Conservation (phyloP, 2,888 invertebrate genomes). For the Proisotoma minuta region DNA sequence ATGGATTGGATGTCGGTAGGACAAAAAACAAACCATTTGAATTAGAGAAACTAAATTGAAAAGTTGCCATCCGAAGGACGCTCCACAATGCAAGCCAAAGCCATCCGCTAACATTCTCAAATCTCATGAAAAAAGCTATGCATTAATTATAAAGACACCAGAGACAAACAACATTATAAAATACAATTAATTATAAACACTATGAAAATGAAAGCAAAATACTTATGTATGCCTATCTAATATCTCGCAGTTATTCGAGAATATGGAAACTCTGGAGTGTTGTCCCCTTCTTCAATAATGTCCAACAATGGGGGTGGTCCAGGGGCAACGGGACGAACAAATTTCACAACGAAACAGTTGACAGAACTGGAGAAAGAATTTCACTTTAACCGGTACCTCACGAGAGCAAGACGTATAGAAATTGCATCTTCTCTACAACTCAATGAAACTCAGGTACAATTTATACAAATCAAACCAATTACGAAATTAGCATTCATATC, state of each 20-base stretch:
- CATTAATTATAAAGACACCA: no score
- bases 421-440: conserved; percentile 93
- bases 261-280: background rate
- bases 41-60: background rate
- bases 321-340: conserved; percentile 75
- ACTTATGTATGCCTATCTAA: background rate
- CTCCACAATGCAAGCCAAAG: background rate
- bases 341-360: conserved; percentile 98
- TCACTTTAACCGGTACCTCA: conserved; percentile 96
- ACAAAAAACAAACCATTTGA: conserved; percentile 1
- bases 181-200: background rate
- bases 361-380: conserved; percentile 99
- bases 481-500: conserved; percentile 56
- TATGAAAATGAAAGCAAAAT: background rate
- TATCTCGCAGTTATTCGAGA: background rate
- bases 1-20: conserved; percentile 14
- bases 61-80: background rate
- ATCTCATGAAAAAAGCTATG: no score
- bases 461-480: conserved; percentile 92
- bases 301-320: conserved; percentile 29
- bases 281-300: no score
- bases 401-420: conserved; percentile 91
- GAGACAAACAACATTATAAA: background rate
- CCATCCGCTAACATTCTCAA: no score
- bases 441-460: conserved; percentile 90